Evolutionary conservation across 2,113 vertebrate genomes (phyloP), one percentile per base, ranked within the genome.

Genomic region (Pseudolaguvia tuberculata): DNA sequence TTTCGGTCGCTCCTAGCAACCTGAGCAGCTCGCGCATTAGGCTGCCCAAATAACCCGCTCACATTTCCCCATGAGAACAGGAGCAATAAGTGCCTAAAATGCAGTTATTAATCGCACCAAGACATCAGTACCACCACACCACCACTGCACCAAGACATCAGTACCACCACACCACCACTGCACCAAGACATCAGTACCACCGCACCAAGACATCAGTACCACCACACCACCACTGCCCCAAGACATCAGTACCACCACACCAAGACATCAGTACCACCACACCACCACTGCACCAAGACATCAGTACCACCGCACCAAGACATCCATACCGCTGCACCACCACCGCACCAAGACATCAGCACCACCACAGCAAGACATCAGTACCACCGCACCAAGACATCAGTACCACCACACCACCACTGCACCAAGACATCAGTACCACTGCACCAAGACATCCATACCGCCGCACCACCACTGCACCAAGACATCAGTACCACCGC

Each of bases 1-100:
- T 89, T 80, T 81, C 83, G 45, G 76, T 74, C 79, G 87, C 85
- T 86, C 89, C 86, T 91, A 90, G 89, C 90, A 91, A 92, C 88
- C 85, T 53, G 75, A 72, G 56, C 79, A 77, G 67, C 76, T 76
- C 80, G 71, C 47, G 67, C 73, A 71, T 83, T 76, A 78, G 73
- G 80, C 78, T 59, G 76, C 55, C 76, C 71, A 73, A 78, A 82
- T 80, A 69, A 79, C 71, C 63, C 48, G 25, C 68, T 70, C 65
- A 57, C 69, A 73, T 58, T 79, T 62, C 69, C 80, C 69, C 48
- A 35, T 55, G 76, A 73, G 77, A 73, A 78, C 75, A 73, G 39
- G 73, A 76, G 69, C 75, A 74, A 81, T 76, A 72, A 78, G 66
- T 35, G 57, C 67, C 56, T 76, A 68, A 76, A 76, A 76, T 51